phyloP scores from a whole-genome alignment of 1,140 invertebrate genomes.

The Temnothorax nylanderi region DNA sequence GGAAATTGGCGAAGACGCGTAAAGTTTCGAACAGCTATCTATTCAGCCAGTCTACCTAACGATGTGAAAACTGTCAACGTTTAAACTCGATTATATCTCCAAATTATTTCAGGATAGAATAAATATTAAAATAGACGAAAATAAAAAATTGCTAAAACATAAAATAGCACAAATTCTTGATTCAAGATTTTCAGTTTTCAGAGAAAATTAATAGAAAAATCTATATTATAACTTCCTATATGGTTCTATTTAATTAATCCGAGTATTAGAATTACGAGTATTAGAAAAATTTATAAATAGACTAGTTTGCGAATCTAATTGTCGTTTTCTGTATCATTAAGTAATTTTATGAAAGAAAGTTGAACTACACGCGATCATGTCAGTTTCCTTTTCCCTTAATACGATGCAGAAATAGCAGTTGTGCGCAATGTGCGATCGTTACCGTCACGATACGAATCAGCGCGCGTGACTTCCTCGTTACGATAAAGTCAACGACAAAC shows the following conservation, averaged over 20 bases:
- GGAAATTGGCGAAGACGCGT: not conserved
- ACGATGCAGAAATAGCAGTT: conserved; percentile 14
- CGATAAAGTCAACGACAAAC: conserved; percentile 32
- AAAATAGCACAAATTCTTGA: not conserved
- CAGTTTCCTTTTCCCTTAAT: not conserved
- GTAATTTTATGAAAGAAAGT: not conserved
- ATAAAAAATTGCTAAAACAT: not conserved
- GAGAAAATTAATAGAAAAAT: not conserved
- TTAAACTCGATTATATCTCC: not conserved
- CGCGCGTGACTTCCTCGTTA: conserved; percentile 41
- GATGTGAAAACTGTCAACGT: not conserved
- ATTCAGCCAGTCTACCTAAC: not conserved
- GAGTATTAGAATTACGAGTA: not conserved
- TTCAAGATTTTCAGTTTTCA: not conserved
- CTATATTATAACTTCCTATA: not conserved
- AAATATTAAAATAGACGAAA: not conserved
- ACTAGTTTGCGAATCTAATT: not conserved
- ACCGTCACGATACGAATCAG: conserved; percentile 44
- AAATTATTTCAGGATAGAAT: not conserved
- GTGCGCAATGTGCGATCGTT: conserved; percentile 41
- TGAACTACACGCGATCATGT: not conserved
- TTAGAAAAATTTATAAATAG: not conserved
- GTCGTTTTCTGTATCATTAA: not conserved
- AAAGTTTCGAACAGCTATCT: conserved; percentile 15
- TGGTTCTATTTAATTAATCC: not conserved